Percentiles rank a stretch among this genome's conserved stretches.
Conservation (phyloP, 2,113 vertebrate species). For the Python bivittatus region DNA sequence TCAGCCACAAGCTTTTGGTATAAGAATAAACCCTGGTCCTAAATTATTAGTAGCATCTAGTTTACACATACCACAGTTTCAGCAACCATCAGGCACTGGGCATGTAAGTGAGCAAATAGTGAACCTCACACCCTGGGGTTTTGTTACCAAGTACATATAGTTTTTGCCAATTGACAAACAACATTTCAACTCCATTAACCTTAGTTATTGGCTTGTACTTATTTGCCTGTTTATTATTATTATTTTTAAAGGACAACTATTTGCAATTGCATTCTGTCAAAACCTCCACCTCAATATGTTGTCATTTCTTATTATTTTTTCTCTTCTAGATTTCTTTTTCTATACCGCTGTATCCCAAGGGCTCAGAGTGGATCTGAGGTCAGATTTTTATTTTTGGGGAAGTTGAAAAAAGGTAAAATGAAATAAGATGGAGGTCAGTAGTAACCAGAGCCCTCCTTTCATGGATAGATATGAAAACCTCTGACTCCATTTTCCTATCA, state of each 20-base stretch:
- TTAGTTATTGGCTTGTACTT: constrained; percentile 35
- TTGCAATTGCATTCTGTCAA: constrained; percentile 1
- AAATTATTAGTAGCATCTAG: constrained; percentile 60
- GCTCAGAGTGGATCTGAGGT: not conserved
- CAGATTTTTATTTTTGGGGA: not conserved
- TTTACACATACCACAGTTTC: constrained; percentile 44
- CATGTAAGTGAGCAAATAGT: constrained; percentile 47
- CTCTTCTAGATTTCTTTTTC: not conserved
- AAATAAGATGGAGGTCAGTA: not conserved
- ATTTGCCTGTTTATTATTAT: constrained; percentile 31
- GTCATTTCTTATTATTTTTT: not conserved
- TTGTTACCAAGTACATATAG: constrained; percentile 56
- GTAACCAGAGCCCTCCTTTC: not conserved
- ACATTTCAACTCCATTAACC: constrained; percentile 21
- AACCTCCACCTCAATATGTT: not conserved
- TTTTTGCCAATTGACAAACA: constrained; percentile 53
- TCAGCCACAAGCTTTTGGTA: constrained; percentile 50
- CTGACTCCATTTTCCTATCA: not conserved
- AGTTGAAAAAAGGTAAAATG: not conserved
- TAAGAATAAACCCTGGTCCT: constrained; percentile 51
- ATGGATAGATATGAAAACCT: not conserved
- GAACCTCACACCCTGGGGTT: constrained; percentile 37
- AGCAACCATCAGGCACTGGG: constrained; percentile 52
- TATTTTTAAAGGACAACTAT: not conserved
- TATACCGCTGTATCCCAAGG: not conserved